Evolutionary conservation across 2,888 invertebrate genomes (phyloP).

Genomic region (Ophion ellenae): DNA sequence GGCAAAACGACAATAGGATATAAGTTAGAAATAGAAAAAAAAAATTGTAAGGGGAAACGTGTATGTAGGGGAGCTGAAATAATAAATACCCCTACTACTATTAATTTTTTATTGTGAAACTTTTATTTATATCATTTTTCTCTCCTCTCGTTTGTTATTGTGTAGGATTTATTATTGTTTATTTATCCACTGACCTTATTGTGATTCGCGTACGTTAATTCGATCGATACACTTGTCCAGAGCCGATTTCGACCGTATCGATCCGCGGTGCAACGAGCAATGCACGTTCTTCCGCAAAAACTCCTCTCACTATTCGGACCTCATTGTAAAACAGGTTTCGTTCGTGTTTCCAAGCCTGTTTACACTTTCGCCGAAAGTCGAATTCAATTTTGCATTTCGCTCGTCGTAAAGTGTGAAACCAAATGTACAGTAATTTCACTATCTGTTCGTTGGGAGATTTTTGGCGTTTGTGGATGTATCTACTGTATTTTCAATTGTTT

Average conservation of each 20-base stretch:
- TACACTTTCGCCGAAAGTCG: constrained; percentile 39
- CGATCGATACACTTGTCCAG: background rate
- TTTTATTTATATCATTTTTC: background rate
- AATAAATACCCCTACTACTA: no score
- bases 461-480: no score
- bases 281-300: constrained; percentile 31
- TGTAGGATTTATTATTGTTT: background rate
- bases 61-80: no score
- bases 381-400: background rate
- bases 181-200: constrained; percentile 4
- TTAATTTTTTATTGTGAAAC: no score
- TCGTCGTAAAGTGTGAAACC: background rate
- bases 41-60: no score
- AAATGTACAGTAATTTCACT: background rate
- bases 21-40: no score
- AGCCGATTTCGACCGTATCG: constrained; percentile 12
- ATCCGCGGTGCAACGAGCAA: constrained; percentile 25
- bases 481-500: no score
- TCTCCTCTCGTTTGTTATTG: background rate
- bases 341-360: constrained; percentile 2
- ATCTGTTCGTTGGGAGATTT: background rate
- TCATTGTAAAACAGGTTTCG: constrained; percentile 54
- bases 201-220: background rate
- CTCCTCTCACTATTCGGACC: constrained; percentile 6
- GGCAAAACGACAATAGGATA: no score